Conservation (phyloP, 2,797 vertebrate genomes). For the Uromys caudimaculatus region DNA sequence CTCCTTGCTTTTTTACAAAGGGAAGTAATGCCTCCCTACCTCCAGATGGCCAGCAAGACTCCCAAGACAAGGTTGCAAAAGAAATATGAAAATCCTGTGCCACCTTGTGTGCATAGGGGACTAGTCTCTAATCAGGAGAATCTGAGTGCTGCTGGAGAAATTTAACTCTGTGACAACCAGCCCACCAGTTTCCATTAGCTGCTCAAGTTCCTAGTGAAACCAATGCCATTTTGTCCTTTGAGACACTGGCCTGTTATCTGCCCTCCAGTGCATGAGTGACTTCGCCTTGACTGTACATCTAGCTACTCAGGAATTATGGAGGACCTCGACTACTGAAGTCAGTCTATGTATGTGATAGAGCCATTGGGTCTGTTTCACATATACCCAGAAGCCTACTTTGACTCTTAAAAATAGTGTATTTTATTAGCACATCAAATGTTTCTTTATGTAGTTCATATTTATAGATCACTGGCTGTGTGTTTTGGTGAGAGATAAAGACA, state of each 20-base stretch:
- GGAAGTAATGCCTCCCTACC: neutral
- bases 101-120: neutral
- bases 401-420: neutral
- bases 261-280: constrained; percentile 7
- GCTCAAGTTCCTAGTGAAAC: constrained; percentile 61
- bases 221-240: constrained; percentile 37
- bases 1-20: neutral
- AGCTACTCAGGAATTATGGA: neutral
- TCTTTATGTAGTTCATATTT: neutral
- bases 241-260: neutral
- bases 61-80: neutral
- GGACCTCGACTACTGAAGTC: neutral
- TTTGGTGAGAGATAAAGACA: neutral
- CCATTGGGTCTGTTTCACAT: neutral
- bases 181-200: constrained; percentile 59
- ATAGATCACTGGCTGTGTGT: neutral
- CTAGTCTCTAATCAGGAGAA: constrained; percentile 45
- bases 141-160: constrained; percentile 60
- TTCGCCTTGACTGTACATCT: neutral
- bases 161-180: constrained; percentile 44
- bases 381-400: neutral
- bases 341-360: neutral
- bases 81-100: neutral
- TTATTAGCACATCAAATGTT: neutral
- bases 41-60: neutral